These are phyloP conservation scores for Drosophila pseudoananassae DNA, from an alignment of 1,140 invertebrate species.

Conservation along the genomic window DNA sequence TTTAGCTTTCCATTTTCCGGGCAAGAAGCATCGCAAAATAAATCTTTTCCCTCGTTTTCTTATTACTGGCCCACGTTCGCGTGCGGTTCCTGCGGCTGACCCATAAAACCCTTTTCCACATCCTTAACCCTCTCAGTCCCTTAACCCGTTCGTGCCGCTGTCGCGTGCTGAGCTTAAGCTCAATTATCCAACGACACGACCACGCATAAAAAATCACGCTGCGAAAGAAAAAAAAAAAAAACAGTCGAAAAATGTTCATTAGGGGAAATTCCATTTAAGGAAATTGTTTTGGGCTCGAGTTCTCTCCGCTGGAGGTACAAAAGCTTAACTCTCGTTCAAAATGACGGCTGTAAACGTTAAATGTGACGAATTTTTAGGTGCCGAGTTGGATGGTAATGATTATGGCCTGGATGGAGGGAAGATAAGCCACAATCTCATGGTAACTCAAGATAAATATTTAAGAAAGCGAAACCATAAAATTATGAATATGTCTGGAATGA, in stretches of 20 bases:
- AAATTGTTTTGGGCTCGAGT: slow-evolving; percentile 57
- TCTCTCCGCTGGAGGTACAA: slow-evolving; percentile 3
- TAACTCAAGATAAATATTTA: neutral
- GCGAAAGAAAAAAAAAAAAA: slow-evolving; percentile 19
- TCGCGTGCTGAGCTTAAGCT: slow-evolving; percentile 59
- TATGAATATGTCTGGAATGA: neutral
- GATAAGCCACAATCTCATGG: neutral
- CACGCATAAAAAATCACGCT: slow-evolving; percentile 49
- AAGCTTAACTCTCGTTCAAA: slow-evolving; percentile 20
- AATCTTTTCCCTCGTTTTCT: slow-evolving; percentile 41
- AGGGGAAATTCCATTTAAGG: slow-evolving; percentile 72
- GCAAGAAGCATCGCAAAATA: slow-evolving; percentile 19
- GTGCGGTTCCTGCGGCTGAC: slow-evolving; percentile 48
- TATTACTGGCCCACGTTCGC: slow-evolving; percentile 47
- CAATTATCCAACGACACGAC: slow-evolving; percentile 71
- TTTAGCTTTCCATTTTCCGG: slow-evolving; percentile 26
- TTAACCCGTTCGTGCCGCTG: slow-evolving; percentile 40
- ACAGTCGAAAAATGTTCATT: slow-evolving; percentile 69
- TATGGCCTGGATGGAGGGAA: slow-evolving; percentile 2
- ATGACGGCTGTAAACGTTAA: slow-evolving; percentile 42
- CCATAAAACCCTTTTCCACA: slow-evolving; percentile 51
- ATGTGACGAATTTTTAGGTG: slow-evolving; percentile 43
- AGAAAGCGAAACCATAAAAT: neutral
- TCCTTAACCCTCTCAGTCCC: slow-evolving; percentile 27
- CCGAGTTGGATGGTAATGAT: slow-evolving; percentile 14